Percentiles rank a stretch among this genome's conserved stretches.
These are phyloP conservation scores for Megaustenia siamemsis DNA, from an alignment of 2,888 invertebrate genomes.

Conservation along the genomic window DNA sequence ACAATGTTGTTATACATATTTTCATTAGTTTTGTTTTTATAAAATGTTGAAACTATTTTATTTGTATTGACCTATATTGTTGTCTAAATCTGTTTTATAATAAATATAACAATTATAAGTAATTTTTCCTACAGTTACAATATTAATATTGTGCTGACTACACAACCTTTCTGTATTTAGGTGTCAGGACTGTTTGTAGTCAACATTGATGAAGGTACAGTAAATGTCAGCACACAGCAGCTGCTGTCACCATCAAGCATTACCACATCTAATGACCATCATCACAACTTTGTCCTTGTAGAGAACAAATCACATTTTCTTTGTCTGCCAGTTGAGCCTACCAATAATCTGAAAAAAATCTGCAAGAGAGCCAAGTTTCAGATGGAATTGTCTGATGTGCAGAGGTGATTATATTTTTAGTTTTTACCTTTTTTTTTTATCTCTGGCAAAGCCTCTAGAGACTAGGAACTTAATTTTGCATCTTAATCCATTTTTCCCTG, in stretches of 20 bases:
- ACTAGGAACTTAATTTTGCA: too few species aligned
- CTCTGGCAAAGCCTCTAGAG: too few species aligned
- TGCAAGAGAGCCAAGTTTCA: constrained; percentile 64
- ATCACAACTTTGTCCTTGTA: not conserved
- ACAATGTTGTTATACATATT: too few species aligned
- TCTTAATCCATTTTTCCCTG: too few species aligned
- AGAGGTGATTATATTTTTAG: constrained; percentile 60
- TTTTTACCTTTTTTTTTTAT: too few species aligned
- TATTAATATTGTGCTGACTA: too few species aligned
- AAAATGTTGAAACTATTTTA: too few species aligned
- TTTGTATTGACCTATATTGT: too few species aligned
- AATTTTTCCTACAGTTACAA: too few species aligned
- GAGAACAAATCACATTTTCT: constrained; percentile 57
- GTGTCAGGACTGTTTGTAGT: constrained; percentile 73
- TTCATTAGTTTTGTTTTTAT: too few species aligned
- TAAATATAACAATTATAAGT: too few species aligned
- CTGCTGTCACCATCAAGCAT: not conserved
- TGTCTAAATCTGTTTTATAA: too few species aligned
- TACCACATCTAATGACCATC: not conserved
- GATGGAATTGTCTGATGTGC: constrained; percentile 66
- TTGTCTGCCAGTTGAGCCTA: constrained; percentile 65
- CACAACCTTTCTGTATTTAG: constrained; percentile 57
- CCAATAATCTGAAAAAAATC: constrained; percentile 63
- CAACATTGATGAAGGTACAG: constrained; percentile 72
- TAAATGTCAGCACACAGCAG: constrained; percentile 60